A percentile compares a stretch with the other conserved stretches of the same genome.
Conservation (phyloP, 2,888 invertebrate genomes). For the Herminia tarsipennalis region DNA sequence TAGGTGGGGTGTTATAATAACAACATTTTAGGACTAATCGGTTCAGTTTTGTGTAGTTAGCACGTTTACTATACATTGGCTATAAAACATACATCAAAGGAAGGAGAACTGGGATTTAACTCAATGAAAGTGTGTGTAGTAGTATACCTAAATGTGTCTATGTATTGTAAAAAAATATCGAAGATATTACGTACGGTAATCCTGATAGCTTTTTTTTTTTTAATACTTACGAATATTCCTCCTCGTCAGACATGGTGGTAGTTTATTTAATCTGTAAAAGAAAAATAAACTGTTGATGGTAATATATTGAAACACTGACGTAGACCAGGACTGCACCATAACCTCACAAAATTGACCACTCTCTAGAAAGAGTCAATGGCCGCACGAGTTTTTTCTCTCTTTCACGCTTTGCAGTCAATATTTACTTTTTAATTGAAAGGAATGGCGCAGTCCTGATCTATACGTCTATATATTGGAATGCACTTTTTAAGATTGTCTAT, state of each 20-base stretch:
- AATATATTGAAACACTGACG: not conserved
- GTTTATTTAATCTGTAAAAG: conserved; percentile 77
- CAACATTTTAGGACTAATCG: conserved; percentile 27
- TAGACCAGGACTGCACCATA: no score
- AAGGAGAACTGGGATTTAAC: conserved; percentile 21
- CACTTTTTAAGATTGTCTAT: no score
- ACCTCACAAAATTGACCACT: no score
- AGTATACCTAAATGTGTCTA: conserved; percentile 15
- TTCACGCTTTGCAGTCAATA: no score
- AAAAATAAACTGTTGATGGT: conserved; percentile 26
- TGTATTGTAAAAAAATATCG: conserved; percentile 20
- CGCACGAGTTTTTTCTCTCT: no score
- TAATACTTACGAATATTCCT: conserved; percentile 96
- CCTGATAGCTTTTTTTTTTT: conserved; percentile 15
- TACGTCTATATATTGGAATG: no score
- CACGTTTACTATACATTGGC: conserved; percentile 22
- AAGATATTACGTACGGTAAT: conserved; percentile 24
- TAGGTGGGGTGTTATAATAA: conserved; percentile 39
- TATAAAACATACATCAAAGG: conserved; percentile 17
- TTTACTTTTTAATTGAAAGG: no score
- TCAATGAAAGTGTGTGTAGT: conserved; percentile 10
- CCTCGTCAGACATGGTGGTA: conserved; percentile 96
- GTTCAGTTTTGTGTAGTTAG: conserved; percentile 31
- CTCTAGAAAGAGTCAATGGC: no score
- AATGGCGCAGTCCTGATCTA: no score